Evolutionary conservation across 2,888 invertebrate genomes (phyloP), one percentile per base, ranked within the genome.

Genomic region (Apamea anceps): DNA sequence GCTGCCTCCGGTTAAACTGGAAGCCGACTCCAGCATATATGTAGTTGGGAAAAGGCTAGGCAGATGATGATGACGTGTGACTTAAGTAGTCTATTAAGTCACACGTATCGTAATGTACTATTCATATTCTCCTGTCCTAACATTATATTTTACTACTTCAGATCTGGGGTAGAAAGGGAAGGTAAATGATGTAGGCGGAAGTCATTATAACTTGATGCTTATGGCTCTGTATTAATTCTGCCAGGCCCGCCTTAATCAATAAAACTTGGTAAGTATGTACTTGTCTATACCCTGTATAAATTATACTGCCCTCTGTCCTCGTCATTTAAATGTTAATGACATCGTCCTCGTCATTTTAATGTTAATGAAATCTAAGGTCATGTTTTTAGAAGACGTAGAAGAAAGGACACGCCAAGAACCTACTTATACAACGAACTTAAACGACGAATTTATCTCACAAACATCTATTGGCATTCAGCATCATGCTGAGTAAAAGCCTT

Each of bases 251-350:
- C 21, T 28, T 42, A 42, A 75, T 68, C 54, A 42, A 54, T 75
- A 54, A 75, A 68, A 54, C 15, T 75, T 67, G 32, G 25, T 73
- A 48, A 45, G 13, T 32, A n/a, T n/a, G n/a, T n/a, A 73, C 18
- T 51, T 74, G 13, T n/a, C 37, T 37, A 7, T n/a, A 13, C 3
- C 21, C n/a, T n/a, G 18, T 18, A 37, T 51, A 25, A 32, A 73
- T 25, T 73, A 28, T 8, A 65, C 13, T 15, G 21, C 8, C 28
- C 7, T 45, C n/a, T 42, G 45, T 2, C 2, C 54, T 25, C 8
- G 21, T 15, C 5, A 68, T 12, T 70, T 48, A 13, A 21, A 42
- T 42, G 37, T 25, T 12, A 37, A 18, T 65, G 1, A 37, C 21
- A 65, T 37, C 21, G 42, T 42, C 42, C 42, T 42, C 7, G 42